phyloP scores from a whole-genome alignment of 2,113 vertebrate genomes.

The Leptodactylus fuscus region DNA sequence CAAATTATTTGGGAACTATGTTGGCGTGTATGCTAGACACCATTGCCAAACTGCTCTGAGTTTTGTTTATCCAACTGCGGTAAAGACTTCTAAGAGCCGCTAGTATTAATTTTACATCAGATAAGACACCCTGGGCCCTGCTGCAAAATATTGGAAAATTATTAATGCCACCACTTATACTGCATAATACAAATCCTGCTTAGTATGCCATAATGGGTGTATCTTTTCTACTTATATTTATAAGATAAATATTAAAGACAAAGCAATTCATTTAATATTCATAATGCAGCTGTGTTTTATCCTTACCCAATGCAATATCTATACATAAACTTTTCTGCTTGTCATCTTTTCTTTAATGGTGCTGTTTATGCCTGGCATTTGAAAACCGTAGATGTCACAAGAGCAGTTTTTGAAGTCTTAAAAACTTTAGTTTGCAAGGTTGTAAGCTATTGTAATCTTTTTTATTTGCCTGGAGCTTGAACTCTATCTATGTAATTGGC shows the following conservation, averaged over 20 bases:
- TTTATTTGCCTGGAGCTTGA: conserved; percentile 48
- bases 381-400: conserved; percentile 41
- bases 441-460: conserved; percentile 49
- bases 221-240: conserved; percentile 13
- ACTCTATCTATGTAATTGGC: conserved; percentile 52
- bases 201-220: conserved; percentile 17
- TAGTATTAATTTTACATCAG: conserved; percentile 13
- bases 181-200: conserved; percentile 9
- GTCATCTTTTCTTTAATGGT: conserved; percentile 46
- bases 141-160: background rate
- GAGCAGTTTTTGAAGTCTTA: conserved; percentile 31
- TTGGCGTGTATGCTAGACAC: too few relatives aligned
- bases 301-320: conserved; percentile 9
- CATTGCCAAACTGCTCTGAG: background rate
- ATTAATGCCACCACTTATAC: conserved; percentile 1
- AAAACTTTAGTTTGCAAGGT: conserved; percentile 42
- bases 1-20: background rate
- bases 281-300: conserved; percentile 40
- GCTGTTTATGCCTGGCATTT: conserved; percentile 23
- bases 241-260: conserved; percentile 36
- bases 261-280: conserved; percentile 41
- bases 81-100: background rate
- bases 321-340: conserved; percentile 33
- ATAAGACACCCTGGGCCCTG: background rate
- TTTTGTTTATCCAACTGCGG: background rate